These are phyloP conservation scores for Gymnothorax javanicus DNA, from an alignment of 2,797 vertebrate genomes.

Conservation along the genomic window DNA sequence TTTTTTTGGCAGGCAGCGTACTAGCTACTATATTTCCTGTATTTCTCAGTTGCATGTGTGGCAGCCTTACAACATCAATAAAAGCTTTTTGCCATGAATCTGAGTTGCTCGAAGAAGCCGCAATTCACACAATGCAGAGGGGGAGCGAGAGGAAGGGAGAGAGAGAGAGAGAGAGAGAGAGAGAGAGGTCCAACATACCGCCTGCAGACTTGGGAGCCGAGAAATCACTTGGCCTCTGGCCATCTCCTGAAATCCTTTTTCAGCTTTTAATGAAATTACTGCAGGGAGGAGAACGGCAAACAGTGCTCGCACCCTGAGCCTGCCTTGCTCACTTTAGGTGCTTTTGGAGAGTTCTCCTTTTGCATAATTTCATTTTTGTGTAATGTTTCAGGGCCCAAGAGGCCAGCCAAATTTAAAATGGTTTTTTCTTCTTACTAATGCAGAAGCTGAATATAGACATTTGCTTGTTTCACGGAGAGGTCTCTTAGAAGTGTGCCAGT, in stretches of 20 bases:
- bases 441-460: background rate
- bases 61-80: background rate
- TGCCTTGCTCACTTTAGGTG: background rate
- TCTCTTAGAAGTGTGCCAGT: background rate
- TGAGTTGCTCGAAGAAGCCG: background rate
- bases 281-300: background rate
- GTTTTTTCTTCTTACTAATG: background rate
- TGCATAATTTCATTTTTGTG: background rate
- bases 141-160: slow-evolving; percentile 24
- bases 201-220: slow-evolving; percentile 60
- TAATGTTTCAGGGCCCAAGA: background rate
- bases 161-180: slow-evolving; percentile 33
- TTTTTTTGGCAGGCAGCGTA: too few species aligned
- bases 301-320: slow-evolving; percentile 4
- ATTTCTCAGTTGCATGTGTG: background rate
- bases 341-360: background rate
- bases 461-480: background rate
- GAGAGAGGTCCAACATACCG: slow-evolving; percentile 46
- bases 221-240: slow-evolving; percentile 61
- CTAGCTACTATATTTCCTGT: background rate
- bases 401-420: background rate
- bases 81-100: background rate
- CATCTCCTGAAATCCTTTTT: background rate
- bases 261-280: background rate
- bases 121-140: background rate